Evolutionary conservation across 2,888 invertebrate genomes (phyloP).

Genomic region (Platycheirus rosarum): DNA sequence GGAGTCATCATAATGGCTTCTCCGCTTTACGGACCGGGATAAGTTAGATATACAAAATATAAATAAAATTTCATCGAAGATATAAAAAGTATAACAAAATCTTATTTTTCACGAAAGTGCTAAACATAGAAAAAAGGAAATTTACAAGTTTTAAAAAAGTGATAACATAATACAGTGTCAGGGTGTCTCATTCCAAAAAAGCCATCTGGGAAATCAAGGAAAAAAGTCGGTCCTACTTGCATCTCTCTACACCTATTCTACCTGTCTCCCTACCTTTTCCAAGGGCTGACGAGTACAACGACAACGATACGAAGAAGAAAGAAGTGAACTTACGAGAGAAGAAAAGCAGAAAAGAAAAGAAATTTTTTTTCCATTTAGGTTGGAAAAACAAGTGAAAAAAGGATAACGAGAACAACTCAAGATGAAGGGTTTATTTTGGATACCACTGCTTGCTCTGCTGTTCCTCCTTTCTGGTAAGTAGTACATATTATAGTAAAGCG

Average conservation of each 20-base stretch:
- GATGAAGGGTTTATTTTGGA: conserved; percentile 68
- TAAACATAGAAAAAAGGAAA: conserved; percentile 29
- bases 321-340: not conserved
- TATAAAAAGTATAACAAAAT: not conserved
- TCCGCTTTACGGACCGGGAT: conserved; percentile 69
- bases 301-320: not conserved
- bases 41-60: not conserved
- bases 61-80: not conserved
- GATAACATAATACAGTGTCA: conserved; percentile 35
- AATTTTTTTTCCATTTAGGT: conserved; percentile 31
- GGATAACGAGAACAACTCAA: conserved; percentile 48
- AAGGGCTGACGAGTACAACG: conserved; percentile 27
- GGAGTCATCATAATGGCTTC: conserved; percentile 68
- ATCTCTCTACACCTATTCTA: conserved; percentile 36
- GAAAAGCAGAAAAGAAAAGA: conserved; percentile 29
- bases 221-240: conserved; percentile 23
- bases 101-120: conserved; percentile 6
- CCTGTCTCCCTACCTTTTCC: conserved; percentile 40
- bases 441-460: conserved; percentile 64
- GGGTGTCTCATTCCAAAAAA: conserved; percentile 40
- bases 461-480: conserved; percentile 59
- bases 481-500: not conserved
- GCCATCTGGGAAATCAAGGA: conserved; percentile 24
- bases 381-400: conserved; percentile 36
- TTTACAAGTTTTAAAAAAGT: conserved; percentile 48